phyloP scores from a whole-genome alignment of 2,797 vertebrate genomes.

The Lerista edwardsae region DNA sequence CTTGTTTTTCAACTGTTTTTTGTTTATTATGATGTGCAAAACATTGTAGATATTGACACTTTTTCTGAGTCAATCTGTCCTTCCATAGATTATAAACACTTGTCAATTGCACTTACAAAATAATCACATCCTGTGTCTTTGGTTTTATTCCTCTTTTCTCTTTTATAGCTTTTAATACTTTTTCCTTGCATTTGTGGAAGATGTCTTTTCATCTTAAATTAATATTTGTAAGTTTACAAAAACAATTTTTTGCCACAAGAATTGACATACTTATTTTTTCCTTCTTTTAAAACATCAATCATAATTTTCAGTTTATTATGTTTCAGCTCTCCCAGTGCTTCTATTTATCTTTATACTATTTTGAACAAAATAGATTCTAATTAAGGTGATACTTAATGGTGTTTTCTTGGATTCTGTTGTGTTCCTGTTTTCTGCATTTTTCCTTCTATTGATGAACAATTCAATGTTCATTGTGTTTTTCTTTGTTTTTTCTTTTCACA shows the following conservation, averaged over 20 bases:
- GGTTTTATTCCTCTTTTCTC: no score
- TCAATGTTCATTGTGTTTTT: neutral
- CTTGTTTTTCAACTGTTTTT: no score
- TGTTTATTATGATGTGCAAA: no score
- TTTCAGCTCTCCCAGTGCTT: neutral
- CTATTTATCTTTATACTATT: neutral
- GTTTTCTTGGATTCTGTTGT: neutral
- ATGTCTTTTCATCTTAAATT: neutral
- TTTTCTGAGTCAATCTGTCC: no score
- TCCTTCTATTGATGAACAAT: conserved; percentile 1
- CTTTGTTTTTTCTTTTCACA: neutral
- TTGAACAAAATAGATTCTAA: neutral
- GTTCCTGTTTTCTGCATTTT: neutral
- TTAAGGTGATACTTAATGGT: neutral
- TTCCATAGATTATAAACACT: no score
- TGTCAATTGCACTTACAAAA: no score
- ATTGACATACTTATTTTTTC: neutral
- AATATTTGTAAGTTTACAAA: neutral
- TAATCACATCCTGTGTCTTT: no score
- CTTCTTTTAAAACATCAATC: neutral
- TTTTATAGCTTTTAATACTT: neutral
- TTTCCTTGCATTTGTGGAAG: neutral
- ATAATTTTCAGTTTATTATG: neutral
- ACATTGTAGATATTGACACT: no score
- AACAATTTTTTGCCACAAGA: neutral